A percentile compares a stretch with the other conserved stretches of the same genome.
These are phyloP conservation scores for Heterodera schachtii DNA, from an alignment of 1,140 invertebrate genomes.

Conservation along the genomic window DNA sequence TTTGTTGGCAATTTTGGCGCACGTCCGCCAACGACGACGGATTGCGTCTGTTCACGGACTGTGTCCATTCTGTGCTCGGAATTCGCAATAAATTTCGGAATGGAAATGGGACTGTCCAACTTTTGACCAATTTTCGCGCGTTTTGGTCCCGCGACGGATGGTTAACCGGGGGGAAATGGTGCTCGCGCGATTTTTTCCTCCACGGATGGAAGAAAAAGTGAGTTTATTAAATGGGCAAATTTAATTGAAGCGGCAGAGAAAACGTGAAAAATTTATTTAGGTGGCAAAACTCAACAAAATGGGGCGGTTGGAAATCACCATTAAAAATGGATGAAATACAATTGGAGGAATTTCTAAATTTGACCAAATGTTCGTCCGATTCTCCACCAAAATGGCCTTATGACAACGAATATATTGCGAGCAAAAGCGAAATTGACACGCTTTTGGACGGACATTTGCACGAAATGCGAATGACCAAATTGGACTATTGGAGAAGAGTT, in stretches of 20 bases:
- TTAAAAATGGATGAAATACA: background rate
- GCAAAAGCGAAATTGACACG: background rate
- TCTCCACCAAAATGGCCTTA: conserved; percentile 7
- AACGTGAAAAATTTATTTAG: too few species aligned
- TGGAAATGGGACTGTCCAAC: conserved; percentile 18
- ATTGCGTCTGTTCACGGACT: conserved; percentile 35
- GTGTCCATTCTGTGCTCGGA: conserved; percentile 49
- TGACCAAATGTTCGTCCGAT: background rate
- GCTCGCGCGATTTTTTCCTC: conserved; percentile 29
- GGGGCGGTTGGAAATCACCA: conserved; percentile 22
- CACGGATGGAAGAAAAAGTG: conserved; percentile 42
- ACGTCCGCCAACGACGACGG: conserved; percentile 40
- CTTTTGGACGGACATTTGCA: background rate
- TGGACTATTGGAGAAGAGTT: conserved; percentile 19
- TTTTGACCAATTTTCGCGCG: conserved; percentile 4
- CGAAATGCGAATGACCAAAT: conserved; percentile 18
- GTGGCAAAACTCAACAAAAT: conserved; percentile 25
- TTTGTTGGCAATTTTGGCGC: conserved; percentile 38
- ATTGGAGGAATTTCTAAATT: background rate
- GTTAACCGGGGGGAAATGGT: conserved; percentile 44
- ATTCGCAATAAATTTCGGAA: conserved; percentile 30
- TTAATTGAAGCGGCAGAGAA: too few species aligned
- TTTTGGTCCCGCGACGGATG: conserved; percentile 54
- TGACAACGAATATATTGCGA: background rate
- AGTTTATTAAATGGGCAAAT: background rate